phyloP scores from a whole-genome alignment of 2,113 vertebrate species.

The Microcebus griseorufus region DNA sequence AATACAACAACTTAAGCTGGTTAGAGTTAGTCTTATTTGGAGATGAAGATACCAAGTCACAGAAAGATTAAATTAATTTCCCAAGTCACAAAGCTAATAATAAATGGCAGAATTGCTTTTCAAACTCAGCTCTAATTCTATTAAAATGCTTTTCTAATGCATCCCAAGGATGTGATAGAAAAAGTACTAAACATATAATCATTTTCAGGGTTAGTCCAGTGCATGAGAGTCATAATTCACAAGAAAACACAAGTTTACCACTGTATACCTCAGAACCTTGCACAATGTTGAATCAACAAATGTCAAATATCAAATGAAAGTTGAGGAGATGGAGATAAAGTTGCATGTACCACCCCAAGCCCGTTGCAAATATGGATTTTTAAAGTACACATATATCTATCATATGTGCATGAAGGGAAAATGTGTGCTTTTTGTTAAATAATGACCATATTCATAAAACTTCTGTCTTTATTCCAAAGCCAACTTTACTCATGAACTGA shows the following conservation, averaged over 20 bases:
- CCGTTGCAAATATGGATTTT: neutral
- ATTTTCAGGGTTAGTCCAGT: neutral
- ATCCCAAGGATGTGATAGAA: neutral
- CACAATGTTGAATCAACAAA: neutral
- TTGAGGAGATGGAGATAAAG: neutral
- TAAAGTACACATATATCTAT: neutral
- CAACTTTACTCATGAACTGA: neutral
- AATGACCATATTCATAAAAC: neutral
- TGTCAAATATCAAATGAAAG: neutral
- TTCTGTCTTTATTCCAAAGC: conserved; percentile 6
- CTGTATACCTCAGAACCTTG: neutral
- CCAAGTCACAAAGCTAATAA: neutral
- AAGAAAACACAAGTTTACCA: neutral
- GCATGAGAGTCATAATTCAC: neutral
- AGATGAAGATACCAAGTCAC: neutral
- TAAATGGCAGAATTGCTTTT: neutral
- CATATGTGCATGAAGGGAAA: neutral
- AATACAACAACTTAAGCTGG: neutral
- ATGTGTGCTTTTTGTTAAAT: neutral
- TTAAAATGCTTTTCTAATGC: neutral
- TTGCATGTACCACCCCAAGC: neutral
- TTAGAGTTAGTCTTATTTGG: neutral
- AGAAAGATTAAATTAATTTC: neutral
- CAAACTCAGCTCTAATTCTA: neutral
- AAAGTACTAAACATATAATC: neutral